phyloP scores from a whole-genome alignment of 1,140 invertebrate genomes.

The Andrena cerasifolii region DNA sequence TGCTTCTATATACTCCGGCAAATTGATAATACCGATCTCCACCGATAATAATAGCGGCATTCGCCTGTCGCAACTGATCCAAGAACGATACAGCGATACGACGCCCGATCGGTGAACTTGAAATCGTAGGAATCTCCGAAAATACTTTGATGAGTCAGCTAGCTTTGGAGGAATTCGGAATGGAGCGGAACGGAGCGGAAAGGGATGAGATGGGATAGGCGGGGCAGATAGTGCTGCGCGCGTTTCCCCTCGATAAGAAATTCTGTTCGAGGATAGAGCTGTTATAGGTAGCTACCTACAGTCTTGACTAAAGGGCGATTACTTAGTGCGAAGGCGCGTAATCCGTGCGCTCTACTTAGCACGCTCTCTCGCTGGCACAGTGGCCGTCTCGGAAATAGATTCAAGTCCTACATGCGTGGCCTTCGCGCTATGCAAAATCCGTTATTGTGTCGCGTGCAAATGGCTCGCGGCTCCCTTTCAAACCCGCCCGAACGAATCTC shows the following conservation, averaged over 20 bases:
- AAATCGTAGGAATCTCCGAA: background rate
- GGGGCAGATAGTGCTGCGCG: too few relatives aligned
- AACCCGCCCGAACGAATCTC: slow-evolving; percentile 13
- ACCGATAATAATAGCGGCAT: background rate
- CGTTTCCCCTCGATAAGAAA: background rate
- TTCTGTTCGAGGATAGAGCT: background rate
- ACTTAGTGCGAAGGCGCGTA: slow-evolving; percentile 21
- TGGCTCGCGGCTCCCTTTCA: background rate
- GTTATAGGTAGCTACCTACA: background rate
- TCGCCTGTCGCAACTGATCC: too few relatives aligned
- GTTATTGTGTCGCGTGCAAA: slow-evolving; percentile 14
- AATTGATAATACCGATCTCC: background rate
- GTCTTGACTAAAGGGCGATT: background rate
- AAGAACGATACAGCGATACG: too few relatives aligned
- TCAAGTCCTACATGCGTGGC: slow-evolving; percentile 21
- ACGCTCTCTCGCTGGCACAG: background rate
- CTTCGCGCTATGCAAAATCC: slow-evolving; percentile 11
- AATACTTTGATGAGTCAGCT: background rate
- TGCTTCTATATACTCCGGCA: background rate
- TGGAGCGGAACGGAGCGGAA: background rate
- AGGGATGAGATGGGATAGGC: too few relatives aligned
- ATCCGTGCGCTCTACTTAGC: slow-evolving; percentile 5
- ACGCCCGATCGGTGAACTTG: background rate
- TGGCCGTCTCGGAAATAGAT: slow-evolving; percentile 27
- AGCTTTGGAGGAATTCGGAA: background rate